These are phyloP conservation scores for Deroplatys truncata DNA, from an alignment of 2,888 invertebrate genomes.

Conservation along the genomic window DNA sequence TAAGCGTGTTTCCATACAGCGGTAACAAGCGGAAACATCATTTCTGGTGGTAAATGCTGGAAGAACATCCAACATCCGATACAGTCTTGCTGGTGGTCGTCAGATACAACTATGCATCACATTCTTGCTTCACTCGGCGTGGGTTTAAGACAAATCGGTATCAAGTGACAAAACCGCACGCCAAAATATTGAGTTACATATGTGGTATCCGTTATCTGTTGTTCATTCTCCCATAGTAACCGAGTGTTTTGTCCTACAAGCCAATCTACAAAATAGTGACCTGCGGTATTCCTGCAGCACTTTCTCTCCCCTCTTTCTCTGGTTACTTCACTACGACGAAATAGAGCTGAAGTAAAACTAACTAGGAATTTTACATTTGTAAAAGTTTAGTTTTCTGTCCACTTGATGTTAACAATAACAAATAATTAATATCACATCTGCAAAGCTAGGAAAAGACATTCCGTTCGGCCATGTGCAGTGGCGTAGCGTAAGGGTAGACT, in stretches of 20 bases:
- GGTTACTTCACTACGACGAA: not conserved
- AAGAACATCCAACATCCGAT: not conserved
- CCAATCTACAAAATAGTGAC: not conserved
- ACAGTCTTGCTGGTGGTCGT: not conserved
- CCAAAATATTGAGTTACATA: not conserved
- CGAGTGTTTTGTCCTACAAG: not conserved
- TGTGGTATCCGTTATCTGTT: not conserved
- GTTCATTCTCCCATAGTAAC: not conserved
- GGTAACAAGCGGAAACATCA: too few relatives aligned
- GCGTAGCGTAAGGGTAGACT: too few relatives aligned
- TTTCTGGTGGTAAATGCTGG: not conserved
- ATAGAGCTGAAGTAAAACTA: not conserved
- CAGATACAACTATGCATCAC: not conserved
- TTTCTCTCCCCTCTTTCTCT: not conserved
- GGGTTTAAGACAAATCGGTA: not conserved
- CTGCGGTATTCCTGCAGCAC: not conserved
- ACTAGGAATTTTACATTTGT: too few relatives aligned
- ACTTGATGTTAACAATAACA: too few relatives aligned
- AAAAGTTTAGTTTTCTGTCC: too few relatives aligned
- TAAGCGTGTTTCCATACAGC: too few relatives aligned
- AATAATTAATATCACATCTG: too few relatives aligned
- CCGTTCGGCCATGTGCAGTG: too few relatives aligned
- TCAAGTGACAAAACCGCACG: not conserved
- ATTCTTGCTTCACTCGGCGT: not conserved
- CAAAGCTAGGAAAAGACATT: too few relatives aligned